These are phyloP conservation scores for Forbesichthys agassizii DNA, from an alignment of 2,113 vertebrate species.

Conservation along the genomic window DNA sequence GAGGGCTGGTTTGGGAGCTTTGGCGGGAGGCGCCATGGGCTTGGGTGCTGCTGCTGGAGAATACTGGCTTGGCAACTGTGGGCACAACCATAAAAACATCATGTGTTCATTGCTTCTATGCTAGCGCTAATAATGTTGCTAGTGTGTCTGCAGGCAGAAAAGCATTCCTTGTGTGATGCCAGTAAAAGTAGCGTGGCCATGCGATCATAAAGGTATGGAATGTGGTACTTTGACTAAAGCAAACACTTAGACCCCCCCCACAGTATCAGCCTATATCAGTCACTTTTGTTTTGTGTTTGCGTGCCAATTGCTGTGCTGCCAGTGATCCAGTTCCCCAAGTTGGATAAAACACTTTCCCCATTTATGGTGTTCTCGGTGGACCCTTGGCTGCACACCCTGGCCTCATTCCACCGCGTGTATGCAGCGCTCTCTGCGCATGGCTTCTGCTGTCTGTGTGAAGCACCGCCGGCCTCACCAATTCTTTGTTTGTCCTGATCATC, in stretches of 20 bases:
- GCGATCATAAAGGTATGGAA: slow-evolving; percentile 19
- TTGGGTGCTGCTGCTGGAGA: slow-evolving; percentile 67
- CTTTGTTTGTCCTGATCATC: slow-evolving; percentile 31
- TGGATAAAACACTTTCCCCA: slow-evolving; percentile 64
- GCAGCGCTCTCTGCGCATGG: slow-evolving; percentile 24
- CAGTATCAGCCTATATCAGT: slow-evolving; percentile 54
- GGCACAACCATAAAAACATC: slow-evolving; percentile 24
- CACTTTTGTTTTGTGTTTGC: slow-evolving; percentile 54
- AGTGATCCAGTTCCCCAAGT: slow-evolving; percentile 51
- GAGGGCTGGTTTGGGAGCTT: slow-evolving; percentile 78
- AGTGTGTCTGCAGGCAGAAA: too few relatives aligned
- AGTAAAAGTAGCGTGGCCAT: background rate
- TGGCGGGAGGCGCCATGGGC: slow-evolving; percentile 68
- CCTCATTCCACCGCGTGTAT: slow-evolving; percentile 48
- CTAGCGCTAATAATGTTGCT: background rate
- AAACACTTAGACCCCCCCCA: slow-evolving; percentile 22
- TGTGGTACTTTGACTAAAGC: slow-evolving; percentile 43
- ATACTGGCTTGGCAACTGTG: slow-evolving; percentile 70
- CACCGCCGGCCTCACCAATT: slow-evolving; percentile 25
- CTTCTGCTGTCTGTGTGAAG: slow-evolving; percentile 37
- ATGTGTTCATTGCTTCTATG: background rate
- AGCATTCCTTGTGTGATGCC: background rate
- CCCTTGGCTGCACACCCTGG: slow-evolving; percentile 52
- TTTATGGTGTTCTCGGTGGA: slow-evolving; percentile 64
- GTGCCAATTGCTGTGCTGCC: slow-evolving; percentile 53